Percentiles rank a stretch among this genome's conserved stretches.
phyloP scores from a whole-genome alignment of 1,140 invertebrate genomes.

The Lamellibrachia luymesi region DNA sequence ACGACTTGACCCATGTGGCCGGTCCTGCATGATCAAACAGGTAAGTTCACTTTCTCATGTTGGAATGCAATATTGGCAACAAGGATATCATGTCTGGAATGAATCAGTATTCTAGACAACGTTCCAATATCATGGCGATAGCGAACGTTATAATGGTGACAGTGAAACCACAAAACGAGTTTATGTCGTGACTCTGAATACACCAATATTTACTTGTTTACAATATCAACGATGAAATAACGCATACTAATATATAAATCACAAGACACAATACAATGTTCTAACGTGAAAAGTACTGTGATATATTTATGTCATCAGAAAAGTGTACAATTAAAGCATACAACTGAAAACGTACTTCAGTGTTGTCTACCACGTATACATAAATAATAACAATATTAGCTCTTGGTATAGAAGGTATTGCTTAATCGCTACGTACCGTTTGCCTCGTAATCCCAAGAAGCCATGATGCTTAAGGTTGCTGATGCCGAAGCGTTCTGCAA shows the following conservation, averaged over 20 bases:
- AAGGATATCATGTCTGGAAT: neutral
- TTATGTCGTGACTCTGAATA: too few species aligned
- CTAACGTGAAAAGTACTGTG: too few species aligned
- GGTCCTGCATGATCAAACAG: neutral
- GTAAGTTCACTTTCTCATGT: neutral
- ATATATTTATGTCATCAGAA: too few species aligned
- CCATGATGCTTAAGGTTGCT: neutral
- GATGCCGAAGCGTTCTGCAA: neutral
- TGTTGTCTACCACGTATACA: too few species aligned
- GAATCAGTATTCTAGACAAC: too few species aligned
- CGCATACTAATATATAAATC: neutral
- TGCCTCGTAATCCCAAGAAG: neutral
- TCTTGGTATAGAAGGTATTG: neutral
- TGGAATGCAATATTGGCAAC: neutral
- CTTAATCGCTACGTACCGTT: neutral
- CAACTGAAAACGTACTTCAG: too few species aligned
- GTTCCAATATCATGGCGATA: neutral
- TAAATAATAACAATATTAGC: neutral
- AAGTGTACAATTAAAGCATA: too few species aligned
- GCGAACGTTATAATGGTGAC: neutral
- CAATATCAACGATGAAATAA: too few species aligned
- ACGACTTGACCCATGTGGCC: neutral
- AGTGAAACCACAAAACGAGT: neutral
- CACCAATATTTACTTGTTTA: too few species aligned
- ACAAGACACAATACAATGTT: too few species aligned